Evolutionary conservation across 2,888 invertebrate species (phyloP).

Genomic region (Oscheius myriophilus): DNA sequence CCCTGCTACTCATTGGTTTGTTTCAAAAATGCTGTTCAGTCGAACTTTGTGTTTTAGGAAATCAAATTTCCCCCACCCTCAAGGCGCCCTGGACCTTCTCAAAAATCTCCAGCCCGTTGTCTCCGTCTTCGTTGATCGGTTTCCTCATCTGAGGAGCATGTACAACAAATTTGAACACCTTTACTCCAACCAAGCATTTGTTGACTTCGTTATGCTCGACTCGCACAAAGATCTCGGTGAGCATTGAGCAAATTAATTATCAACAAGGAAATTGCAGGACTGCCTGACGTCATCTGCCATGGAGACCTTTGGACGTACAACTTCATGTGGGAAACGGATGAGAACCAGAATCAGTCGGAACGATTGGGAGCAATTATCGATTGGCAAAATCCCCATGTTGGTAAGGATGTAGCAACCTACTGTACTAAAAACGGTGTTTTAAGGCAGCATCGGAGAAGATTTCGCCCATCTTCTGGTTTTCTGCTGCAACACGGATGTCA

Average conservation of each 20-base stretch:
- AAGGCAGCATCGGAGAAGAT: conserved; percentile 44
- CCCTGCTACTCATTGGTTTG: conserved; percentile 4
- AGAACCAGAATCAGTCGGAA: conserved; percentile 35
- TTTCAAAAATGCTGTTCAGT: neutral
- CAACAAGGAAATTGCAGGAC: neutral
- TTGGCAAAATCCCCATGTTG: conserved; percentile 51
- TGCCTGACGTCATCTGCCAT: conserved; percentile 47
- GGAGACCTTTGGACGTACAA: conserved; percentile 56
- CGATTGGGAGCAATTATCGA: conserved; percentile 48
- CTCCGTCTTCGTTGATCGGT: conserved; percentile 11
- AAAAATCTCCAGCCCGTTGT: conserved; percentile 16
- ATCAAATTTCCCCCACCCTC: conserved; percentile 12
- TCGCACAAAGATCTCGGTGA: conserved; percentile 21
- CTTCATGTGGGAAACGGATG: conserved; percentile 40
- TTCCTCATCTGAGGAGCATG: conserved; percentile 1
- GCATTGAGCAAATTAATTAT: neutral
- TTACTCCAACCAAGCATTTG: conserved; percentile 17
- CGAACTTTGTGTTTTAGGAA: conserved; percentile 10
- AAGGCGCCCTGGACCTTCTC: conserved; percentile 15
- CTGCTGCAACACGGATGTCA: conserved; percentile 38
- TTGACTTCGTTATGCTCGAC: conserved; percentile 20
- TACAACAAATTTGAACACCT: conserved; percentile 21
- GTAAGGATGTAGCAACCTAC: conserved; percentile 11
- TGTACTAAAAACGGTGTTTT: neutral
- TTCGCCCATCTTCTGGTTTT: conserved; percentile 47